Percentiles rank a stretch among this genome's conserved stretches.
phyloP scores from a whole-genome alignment of 2,113 vertebrate species.

The Perca schrenkii region DNA sequence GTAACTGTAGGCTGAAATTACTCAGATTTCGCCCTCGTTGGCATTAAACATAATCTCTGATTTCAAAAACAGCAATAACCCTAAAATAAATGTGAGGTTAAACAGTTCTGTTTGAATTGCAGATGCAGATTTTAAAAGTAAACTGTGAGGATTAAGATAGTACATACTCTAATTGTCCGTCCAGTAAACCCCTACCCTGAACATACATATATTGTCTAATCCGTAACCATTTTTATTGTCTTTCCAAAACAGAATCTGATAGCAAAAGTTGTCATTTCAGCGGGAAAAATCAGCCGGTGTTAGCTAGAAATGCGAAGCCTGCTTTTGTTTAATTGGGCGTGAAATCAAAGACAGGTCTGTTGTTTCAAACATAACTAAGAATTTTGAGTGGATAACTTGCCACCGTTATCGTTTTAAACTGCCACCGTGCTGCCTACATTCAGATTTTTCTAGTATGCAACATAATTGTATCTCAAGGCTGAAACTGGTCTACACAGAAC shows the following conservation, averaged over 20 bases:
- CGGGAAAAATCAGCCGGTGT: not conserved
- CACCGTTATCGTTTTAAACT: too few relatives aligned
- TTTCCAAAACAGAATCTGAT: not conserved
- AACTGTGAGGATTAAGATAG: constrained; percentile 13
- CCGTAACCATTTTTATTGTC: not conserved
- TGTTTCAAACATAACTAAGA: too few relatives aligned
- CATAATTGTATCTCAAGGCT: not conserved
- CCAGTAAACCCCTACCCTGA: not conserved
- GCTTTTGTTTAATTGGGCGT: too few relatives aligned
- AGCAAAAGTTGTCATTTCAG: not conserved
- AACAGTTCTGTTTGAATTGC: not conserved
- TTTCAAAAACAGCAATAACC: constrained; percentile 11
- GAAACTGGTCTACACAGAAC: not conserved
- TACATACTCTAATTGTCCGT: not conserved
- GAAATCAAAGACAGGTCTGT: too few relatives aligned
- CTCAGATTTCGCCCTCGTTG: constrained; percentile 4
- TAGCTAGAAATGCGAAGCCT: too few relatives aligned
- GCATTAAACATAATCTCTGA: constrained; percentile 34
- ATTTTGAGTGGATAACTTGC: too few relatives aligned
- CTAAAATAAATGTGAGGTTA: not conserved
- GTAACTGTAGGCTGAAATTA: constrained; percentile 32
- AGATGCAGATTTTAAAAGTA: constrained; percentile 3
- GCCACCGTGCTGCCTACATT: too few relatives aligned
- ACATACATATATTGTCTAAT: not conserved
- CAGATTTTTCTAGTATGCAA: not conserved